Evolutionary conservation across 2,888 invertebrate genomes (phyloP).

Genomic region (Hymenopus coronatus): DNA sequence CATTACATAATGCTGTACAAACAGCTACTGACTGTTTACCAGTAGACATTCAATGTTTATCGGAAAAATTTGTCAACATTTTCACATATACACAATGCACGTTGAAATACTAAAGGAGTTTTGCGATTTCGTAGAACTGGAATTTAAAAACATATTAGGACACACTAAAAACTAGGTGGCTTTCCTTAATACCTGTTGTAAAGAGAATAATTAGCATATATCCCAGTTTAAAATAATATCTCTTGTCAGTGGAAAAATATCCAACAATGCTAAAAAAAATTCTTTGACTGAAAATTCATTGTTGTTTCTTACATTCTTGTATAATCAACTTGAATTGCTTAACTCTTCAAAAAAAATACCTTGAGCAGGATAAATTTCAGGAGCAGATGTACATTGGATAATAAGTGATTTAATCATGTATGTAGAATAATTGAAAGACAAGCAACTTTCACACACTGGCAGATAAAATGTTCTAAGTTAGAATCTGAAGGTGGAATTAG

Average conservation of each 20-base stretch:
- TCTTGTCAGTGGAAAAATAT: conserved; percentile 36
- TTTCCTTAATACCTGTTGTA: conserved; percentile 39
- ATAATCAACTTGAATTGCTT: conserved; percentile 15
- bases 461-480: too few species aligned
- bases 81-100: conserved; percentile 42
- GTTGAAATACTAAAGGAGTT: conserved; percentile 41
- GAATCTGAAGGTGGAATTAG: too few species aligned
- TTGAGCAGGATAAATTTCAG: not conserved
- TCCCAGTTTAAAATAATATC: conserved; percentile 34
- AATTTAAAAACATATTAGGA: conserved; percentile 38
- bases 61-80: conserved; percentile 42
- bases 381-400: not conserved
- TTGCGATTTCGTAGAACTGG: too few species aligned
- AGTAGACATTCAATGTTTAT: conserved; percentile 41
- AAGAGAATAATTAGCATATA: conserved; percentile 39
- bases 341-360: not conserved
- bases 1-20: conserved; percentile 41
- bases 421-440: too few species aligned
- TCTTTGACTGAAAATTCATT: conserved; percentile 29
- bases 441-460: too few species aligned
- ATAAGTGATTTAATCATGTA: not conserved
- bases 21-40: conserved; percentile 40
- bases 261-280: conserved; percentile 36
- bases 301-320: conserved; percentile 12
- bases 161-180: conserved; percentile 39